Base-by-base conservation (phyloP, 1,140 invertebrate genomes). In the Dreissena rostriformis region DNA sequence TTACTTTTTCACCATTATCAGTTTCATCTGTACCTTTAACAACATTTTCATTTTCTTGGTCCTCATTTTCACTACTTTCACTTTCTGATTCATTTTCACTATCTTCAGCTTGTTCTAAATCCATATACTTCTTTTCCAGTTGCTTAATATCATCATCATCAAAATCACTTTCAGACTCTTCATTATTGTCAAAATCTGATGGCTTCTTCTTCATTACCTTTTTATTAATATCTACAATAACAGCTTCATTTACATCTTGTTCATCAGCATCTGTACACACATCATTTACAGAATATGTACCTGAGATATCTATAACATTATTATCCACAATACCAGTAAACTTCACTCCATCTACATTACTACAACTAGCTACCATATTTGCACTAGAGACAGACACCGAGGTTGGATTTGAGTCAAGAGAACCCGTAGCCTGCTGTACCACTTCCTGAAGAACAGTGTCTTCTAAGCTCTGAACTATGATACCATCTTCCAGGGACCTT, bases 91-190 rank as follows among this genome's bases (percentile, higher is more conserved):
- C 57, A 61, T 73, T 52, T n/a, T 29, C 80, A 19, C 17, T 24
- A 39, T 74, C 57, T n/a, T 74, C 70, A 19, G 26, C 28, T 28
- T 82, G 24, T 53, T 82, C 79, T 11, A 82, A 26, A 57, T 82
- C 80, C 65, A 55, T 6, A 68, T 82, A 82, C 57, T 82, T 74
- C 71, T 65, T 82, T 52, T 82, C 71, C 75, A 82, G 67, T 68
- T 53, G 39, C 24, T 49, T 63, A 6, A 82, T 29, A 65, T 82
- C 80, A 75, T 75, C 70, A 79, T 79, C 76, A 79, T 51, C 57
- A 52, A 39, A 61, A 79, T 79, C 76, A 68, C 68, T 39, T 28
- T 51, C 76, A 79, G 39, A 22, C 11, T 68, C 55, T 57, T 55
- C 68, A 57, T 78, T 66, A 67, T 57, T 67, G 71, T 52, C 71